These are phyloP conservation scores for Oriolus oriolus DNA, from an alignment of 2,113 vertebrate genomes.

Conservation along the genomic window DNA sequence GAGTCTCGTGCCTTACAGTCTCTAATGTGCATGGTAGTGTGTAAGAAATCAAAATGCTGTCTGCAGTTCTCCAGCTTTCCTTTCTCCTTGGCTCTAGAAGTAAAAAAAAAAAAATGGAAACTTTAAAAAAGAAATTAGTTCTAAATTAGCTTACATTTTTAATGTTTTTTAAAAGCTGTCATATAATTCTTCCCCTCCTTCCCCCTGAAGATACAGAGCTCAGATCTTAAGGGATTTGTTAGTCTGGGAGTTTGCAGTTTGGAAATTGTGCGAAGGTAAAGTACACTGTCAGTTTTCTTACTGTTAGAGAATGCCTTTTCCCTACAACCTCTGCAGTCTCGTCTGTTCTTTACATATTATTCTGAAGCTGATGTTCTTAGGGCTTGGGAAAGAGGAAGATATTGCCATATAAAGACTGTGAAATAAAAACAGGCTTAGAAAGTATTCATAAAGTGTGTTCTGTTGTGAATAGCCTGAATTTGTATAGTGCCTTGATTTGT, in stretches of 20 bases:
- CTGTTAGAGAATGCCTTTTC: neutral
- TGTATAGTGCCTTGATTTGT: neutral
- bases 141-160: neutral
- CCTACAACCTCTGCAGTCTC: neutral
- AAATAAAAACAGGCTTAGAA: neutral
- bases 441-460: neutral
- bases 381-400: neutral
- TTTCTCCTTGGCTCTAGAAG: neutral
- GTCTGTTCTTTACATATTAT: neutral
- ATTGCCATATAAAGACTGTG: neutral
- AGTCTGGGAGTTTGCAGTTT: neutral
- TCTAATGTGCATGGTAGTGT: rapidly evolving
- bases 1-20: neutral
- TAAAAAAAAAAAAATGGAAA: neutral
- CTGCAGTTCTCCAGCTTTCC: neutral
- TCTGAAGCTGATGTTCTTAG: neutral
- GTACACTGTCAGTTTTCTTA: neutral
- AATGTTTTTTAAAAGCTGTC: neutral
- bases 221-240: neutral
- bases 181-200: neutral
- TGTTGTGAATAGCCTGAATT: neutral
- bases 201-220: neutral
- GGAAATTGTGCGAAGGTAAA: neutral
- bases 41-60: neutral
- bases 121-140: neutral